Evolutionary conservation across 2,113 vertebrate species (phyloP).

Genomic region (Lichenostomus cassidix): DNA sequence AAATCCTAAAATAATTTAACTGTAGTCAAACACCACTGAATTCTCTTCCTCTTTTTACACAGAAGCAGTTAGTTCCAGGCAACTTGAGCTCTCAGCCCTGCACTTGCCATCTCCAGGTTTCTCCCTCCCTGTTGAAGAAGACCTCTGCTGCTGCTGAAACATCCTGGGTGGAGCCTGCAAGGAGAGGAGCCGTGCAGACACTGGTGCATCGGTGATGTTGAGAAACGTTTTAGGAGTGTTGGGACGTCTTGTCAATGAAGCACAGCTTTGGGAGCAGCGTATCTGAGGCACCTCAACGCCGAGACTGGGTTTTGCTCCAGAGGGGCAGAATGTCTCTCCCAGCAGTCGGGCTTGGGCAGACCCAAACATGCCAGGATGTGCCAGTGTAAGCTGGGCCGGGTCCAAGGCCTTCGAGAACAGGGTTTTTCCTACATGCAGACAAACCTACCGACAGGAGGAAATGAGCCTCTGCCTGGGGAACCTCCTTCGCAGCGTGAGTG

Average conservation of each 20-base stretch:
- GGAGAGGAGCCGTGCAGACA: rapidly evolving
- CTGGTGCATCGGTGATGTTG: rapidly evolving
- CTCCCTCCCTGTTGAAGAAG: background rate
- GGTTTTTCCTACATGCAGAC: background rate
- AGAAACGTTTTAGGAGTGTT: background rate
- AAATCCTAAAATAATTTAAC: too few relatives aligned
- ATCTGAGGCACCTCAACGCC: background rate
- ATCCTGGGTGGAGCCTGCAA: background rate
- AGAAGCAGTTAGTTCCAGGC: too few relatives aligned
- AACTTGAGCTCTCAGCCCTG: too few relatives aligned
- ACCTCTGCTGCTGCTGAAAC: background rate
- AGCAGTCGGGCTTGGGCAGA: background rate
- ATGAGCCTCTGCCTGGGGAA: background rate
- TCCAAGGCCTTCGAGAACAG: background rate
- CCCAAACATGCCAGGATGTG: background rate
- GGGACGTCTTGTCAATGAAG: background rate
- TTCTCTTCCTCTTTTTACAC: too few relatives aligned
- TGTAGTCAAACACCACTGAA: too few relatives aligned
- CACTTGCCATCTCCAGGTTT: background rate
- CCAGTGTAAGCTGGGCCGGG: background rate
- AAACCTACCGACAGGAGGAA: background rate
- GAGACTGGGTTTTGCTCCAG: background rate
- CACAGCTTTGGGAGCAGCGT: background rate
- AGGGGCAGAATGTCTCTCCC: background rate
- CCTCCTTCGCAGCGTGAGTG: background rate